Conservation (phyloP, 92 coral and sea anemone genomes). For the Epizoanthus illoricatus region DNA sequence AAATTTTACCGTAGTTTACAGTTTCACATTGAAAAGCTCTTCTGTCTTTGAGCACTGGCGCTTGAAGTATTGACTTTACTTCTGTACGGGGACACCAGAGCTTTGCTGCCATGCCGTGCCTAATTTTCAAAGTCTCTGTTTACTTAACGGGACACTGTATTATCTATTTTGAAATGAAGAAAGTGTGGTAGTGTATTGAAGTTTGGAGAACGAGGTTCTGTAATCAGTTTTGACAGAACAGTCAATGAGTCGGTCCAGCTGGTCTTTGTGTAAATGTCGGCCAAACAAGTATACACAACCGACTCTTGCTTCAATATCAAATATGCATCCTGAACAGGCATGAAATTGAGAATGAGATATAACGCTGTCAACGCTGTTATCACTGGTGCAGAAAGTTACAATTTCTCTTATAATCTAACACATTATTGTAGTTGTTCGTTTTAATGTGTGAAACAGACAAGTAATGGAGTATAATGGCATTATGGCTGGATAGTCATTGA, state of each 20-base stretch:
- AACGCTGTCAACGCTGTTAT: neutral
- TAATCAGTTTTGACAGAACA: neutral
- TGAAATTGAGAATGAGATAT: neutral
- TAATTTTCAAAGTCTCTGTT: slow-evolving; percentile 1
- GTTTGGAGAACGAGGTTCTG: neutral
- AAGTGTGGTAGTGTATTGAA: neutral
- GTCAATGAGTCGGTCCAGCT: neutral
- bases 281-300: no score
- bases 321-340: slow-evolving; percentile 6
- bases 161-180: neutral
- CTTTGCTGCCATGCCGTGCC: neutral
- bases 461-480: no score
- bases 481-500: no score
- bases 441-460: neutral
- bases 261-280: no score
- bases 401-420: neutral
- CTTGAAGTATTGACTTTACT: slow-evolving; percentile 6
- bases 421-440: neutral
- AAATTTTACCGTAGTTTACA: neutral
- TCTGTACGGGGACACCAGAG: neutral
- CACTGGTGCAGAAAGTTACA: slow-evolving; percentile 1
- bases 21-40: neutral
- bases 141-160: neutral
- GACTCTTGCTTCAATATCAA: no score
- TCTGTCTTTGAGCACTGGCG: slow-evolving; percentile 22